Percentiles rank a stretch among this genome's conserved stretches.
phyloP scores from a whole-genome alignment of 2,888 invertebrate species.

The Imbricaverruca yamaguchii region DNA sequence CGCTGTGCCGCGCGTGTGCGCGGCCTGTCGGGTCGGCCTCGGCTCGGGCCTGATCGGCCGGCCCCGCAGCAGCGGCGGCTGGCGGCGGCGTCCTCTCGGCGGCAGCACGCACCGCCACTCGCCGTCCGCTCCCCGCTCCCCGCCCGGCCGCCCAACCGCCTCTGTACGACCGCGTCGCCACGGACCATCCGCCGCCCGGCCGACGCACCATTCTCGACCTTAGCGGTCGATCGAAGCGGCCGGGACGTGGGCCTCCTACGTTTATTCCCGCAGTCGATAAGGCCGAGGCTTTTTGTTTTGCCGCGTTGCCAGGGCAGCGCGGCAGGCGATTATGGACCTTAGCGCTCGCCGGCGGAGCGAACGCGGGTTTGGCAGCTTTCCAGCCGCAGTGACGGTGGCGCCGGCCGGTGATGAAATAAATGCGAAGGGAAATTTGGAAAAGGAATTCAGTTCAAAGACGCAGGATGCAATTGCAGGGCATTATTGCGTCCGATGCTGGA shows the following conservation, averaged over 20 bases:
- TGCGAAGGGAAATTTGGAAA: conserved; percentile 10
- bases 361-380: conserved; percentile 9
- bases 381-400: not conserved
- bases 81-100: too few relatives aligned
- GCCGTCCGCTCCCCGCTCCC: not conserved
- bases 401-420: not conserved
- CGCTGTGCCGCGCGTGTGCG: too few relatives aligned
- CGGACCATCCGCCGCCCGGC: not conserved
- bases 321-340: not conserved
- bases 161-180: conserved; percentile 2
- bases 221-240: not conserved
- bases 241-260: conserved; percentile 16
- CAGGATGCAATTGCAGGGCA: too few relatives aligned
- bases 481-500: too few relatives aligned
- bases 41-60: too few relatives aligned
- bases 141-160: not conserved
- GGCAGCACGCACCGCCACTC: not conserved
- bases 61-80: too few relatives aligned
- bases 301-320: conserved; percentile 8
- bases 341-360: not conserved
- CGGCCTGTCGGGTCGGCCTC: too few relatives aligned
- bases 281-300: conserved; percentile 12
- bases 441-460: not conserved
- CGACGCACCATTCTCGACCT: conserved; percentile 4
- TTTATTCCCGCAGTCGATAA: conserved; percentile 16